phyloP scores from a whole-genome alignment of 1,140 invertebrate species.

The Drosophila repletoides region DNA sequence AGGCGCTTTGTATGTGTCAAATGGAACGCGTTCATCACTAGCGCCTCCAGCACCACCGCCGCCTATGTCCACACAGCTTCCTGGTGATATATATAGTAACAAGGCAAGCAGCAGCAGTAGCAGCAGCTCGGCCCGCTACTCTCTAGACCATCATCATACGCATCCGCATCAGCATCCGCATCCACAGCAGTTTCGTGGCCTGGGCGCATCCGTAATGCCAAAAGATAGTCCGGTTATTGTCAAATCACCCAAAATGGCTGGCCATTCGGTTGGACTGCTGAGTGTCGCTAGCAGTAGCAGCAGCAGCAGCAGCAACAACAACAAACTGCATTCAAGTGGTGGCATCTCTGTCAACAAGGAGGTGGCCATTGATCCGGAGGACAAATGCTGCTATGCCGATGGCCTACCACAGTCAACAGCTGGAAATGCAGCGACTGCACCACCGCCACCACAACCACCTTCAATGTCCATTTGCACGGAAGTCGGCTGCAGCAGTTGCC shows the following conservation, averaged over 20 bases:
- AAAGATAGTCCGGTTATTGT: slow-evolving; percentile 82
- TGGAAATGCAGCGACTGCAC: slow-evolving; percentile 4
- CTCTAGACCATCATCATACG: slow-evolving; percentile 61
- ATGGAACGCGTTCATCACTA: slow-evolving; percentile 53
- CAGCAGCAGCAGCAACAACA: slow-evolving; percentile 59
- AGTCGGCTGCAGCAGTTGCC: slow-evolving; percentile 71
- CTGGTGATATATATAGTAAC: slow-evolving; percentile 53
- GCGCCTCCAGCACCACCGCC: slow-evolving; percentile 47
- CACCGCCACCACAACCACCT: slow-evolving; percentile 17
- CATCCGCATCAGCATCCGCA: slow-evolving; percentile 34
- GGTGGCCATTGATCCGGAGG: slow-evolving; percentile 81
- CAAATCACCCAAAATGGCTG: slow-evolving; percentile 73
- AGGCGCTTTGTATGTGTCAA: slow-evolving; percentile 58
- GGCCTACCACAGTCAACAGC: slow-evolving; percentile 37
- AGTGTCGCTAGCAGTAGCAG: slow-evolving; percentile 55
- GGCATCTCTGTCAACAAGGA: slow-evolving; percentile 81
- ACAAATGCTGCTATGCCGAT: slow-evolving; percentile 74
- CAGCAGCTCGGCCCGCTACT: slow-evolving; percentile 48
- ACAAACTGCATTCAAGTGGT: slow-evolving; percentile 36
- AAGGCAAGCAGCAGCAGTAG: slow-evolving; percentile 46
- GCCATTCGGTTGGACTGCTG: slow-evolving; percentile 55
- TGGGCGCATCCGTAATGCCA: slow-evolving; percentile 78
- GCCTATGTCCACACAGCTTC: slow-evolving; percentile 53
- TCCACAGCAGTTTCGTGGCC: slow-evolving; percentile 65
- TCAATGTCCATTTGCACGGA: slow-evolving; percentile 70